Base-by-base conservation (phyloP, 2,113 vertebrate species). In the Hypanus sabinus region DNA sequence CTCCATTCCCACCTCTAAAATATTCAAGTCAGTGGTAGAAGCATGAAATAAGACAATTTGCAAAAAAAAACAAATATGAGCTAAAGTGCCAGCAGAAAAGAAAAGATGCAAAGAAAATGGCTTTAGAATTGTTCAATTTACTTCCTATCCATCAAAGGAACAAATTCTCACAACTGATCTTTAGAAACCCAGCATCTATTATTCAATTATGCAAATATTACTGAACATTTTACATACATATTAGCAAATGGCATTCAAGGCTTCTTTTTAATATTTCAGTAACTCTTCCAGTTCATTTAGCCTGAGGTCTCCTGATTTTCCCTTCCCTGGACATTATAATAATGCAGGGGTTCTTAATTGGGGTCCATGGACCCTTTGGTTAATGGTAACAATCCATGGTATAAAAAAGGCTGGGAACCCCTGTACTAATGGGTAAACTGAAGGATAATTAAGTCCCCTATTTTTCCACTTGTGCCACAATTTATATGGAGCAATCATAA, bases 191-290 rank as follows among this genome's bases (percentile, higher is more conserved):
- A 7, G 5, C 80, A 83, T 85, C 81, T 9, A 85, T 27, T 85
- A 27, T 57, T 57, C 9, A 85, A 12, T 1, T 24, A 3, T 85
- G 22, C 33, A 57, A 85, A 85, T 46, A 57, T 27, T 24, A 57
- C 12, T 85, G 81, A 57, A 85, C 4, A 46, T 46, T 46, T 46
- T 46, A 46, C 46, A 46, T 46, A 46, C 8, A 27, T 16, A 36
- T 80, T 55, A 55, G 38, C 20, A 57, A 85, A 85, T 85, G 22
- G 46, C 81, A 57, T 85, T 85, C 81, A 83, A 83, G 80, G 80
- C 46, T 38, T 85, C 81, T 8, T 80, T 80, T 38, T 80, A 36
- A 85, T 57, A 11, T 55, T 27, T 85, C 36, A 85, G 2, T 85
- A 24, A 80, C 24, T 38, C 46, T 27, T 24, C 8, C 70, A 10